Percentiles rank a stretch among this genome's conserved stretches.
These are phyloP conservation scores for Acrocera orbiculus DNA, from an alignment of 2,888 invertebrate species.

Conservation along the genomic window DNA sequence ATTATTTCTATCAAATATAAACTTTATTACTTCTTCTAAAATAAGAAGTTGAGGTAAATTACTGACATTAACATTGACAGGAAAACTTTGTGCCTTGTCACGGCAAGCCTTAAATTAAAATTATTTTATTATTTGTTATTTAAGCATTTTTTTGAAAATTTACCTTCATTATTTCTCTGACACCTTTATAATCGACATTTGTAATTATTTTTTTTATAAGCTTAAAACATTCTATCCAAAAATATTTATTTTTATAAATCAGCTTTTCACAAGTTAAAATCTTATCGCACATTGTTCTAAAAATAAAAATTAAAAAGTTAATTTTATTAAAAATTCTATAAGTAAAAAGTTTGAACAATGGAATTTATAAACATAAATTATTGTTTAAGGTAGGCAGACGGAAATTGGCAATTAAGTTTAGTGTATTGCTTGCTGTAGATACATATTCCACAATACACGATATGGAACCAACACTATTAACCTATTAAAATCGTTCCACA, in stretches of 20 bases:
- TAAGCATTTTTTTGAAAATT: background rate
- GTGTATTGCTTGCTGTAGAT: too few species aligned
- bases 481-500: too few species aligned
- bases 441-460: too few species aligned
- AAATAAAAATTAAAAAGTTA: constrained; percentile 4
- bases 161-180: constrained; percentile 80
- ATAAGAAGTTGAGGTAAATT: constrained; percentile 67
- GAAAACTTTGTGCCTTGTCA: constrained; percentile 73
- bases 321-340: too few species aligned
- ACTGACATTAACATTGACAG: constrained; percentile 59
- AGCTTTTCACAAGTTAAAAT: constrained; percentile 69
- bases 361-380: too few species aligned
- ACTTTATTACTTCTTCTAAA: constrained; percentile 62
- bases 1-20: constrained; percentile 82
- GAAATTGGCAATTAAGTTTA: too few species aligned
- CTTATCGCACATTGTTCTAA: constrained; percentile 69
- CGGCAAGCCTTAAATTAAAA: constrained; percentile 46
- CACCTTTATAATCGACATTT: constrained; percentile 90
- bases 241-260: constrained; percentile 60
- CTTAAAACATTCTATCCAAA: constrained; percentile 79
- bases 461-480: too few species aligned
- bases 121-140: background rate
- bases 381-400: too few species aligned
- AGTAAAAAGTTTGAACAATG: too few species aligned
- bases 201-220: constrained; percentile 71